Conservation (phyloP, 2,888 invertebrate species). For the Eupithecia subfuscata region DNA sequence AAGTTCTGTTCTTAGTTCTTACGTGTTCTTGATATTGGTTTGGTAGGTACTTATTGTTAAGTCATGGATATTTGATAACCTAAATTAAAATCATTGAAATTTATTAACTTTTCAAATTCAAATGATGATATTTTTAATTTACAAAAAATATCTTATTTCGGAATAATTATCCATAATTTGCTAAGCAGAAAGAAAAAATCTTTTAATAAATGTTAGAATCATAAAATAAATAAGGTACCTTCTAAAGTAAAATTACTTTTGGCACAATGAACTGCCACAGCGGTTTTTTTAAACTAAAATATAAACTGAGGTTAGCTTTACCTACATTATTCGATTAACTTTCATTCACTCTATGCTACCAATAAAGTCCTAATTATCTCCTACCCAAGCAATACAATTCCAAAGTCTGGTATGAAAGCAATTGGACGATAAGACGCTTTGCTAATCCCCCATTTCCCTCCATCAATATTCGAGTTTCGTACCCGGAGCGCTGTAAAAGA, state of each 20-base stretch:
- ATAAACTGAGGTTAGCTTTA: not conserved
- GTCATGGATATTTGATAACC: no score
- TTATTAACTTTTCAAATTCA: no score
- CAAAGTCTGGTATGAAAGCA: slow-evolving; percentile 24
- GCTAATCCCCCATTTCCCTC: slow-evolving; percentile 37
- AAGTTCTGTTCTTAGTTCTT: no score
- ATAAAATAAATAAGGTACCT: no score
- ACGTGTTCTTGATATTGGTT: no score
- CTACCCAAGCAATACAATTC: slow-evolving; percentile 4
- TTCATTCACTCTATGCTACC: not conserved
- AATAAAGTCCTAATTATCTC: slow-evolving; percentile 9
- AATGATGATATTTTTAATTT: no score
- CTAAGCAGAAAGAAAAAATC: not conserved
- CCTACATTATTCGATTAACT: not conserved
- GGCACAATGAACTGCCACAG: no score
- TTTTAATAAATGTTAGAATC: no score
- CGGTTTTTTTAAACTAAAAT: not conserved
- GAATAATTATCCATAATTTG: not conserved
- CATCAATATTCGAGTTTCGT: slow-evolving; percentile 54
- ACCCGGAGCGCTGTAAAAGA: slow-evolving; percentile 58
- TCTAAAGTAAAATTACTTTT: no score
- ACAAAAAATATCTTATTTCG: not conserved
- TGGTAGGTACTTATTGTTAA: no score
- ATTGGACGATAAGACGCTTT: slow-evolving; percentile 31
- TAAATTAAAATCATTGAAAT: no score